Percentiles rank a stretch among this genome's conserved stretches.
These are phyloP conservation scores for Lacanobia oleracea DNA, from an alignment of 2,888 invertebrate species.

Conservation along the genomic window DNA sequence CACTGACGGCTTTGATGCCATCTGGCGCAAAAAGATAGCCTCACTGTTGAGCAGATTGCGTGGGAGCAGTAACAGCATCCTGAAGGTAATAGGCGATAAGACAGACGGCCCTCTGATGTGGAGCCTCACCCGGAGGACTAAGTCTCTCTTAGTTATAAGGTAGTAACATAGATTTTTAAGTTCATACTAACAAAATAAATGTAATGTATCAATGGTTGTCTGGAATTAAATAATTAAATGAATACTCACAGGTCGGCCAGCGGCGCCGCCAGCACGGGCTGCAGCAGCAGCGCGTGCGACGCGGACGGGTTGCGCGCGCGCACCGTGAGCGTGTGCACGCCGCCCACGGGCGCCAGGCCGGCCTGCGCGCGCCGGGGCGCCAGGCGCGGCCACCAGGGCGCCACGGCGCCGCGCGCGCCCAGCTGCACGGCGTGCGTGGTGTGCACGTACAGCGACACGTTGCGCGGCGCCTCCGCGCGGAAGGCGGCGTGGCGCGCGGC, in stretches of 20 bases:
- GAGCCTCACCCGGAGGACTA: too few species aligned
- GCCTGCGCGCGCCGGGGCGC: constrained; percentile 42
- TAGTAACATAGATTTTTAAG: too few species aligned
- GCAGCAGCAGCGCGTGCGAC: constrained; percentile 92
- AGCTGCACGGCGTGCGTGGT: constrained; percentile 91
- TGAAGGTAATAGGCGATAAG: too few species aligned
- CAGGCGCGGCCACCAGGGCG: constrained; percentile 69
- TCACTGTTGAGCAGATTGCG: too few species aligned
- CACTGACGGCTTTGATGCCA: too few species aligned
- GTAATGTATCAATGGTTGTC: too few species aligned
- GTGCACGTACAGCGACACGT: constrained; percentile 94
- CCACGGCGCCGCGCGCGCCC: constrained; percentile 64
- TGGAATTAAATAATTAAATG: too few species aligned
- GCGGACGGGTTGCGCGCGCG: constrained; percentile 94
- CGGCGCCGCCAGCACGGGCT: constrained; percentile 77
- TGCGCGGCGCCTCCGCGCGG: constrained; percentile 81
- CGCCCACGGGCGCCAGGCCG: constrained; percentile 69
- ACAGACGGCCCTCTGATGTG: too few species aligned
- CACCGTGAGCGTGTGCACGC: constrained; percentile 92
- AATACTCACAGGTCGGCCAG: constrained; percentile 50
- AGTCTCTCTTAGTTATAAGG: too few species aligned
- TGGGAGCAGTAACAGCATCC: too few species aligned
- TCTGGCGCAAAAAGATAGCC: too few species aligned
- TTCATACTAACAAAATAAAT: too few species aligned
- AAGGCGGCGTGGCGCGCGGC: constrained; percentile 54